These are phyloP conservation scores for Setophaga kirtlandii DNA, from an alignment of 2,113 vertebrate genomes.

Conservation along the genomic window DNA sequence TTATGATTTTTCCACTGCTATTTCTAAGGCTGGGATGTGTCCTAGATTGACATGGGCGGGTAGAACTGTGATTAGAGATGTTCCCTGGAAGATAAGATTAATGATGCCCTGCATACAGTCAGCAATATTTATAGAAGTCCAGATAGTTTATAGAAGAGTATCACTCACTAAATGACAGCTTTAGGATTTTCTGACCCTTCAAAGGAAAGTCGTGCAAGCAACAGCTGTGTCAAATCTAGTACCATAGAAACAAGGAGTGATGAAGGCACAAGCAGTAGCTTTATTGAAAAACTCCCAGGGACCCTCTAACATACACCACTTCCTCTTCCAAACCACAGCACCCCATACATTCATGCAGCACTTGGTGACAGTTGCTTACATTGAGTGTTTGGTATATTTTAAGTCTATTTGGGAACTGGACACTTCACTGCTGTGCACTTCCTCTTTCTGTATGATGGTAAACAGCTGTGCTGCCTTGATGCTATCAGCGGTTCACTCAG, in stretches of 20 bases:
- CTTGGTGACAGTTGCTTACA: neutral
- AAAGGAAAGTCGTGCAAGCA: neutral
- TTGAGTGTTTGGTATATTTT: neutral
- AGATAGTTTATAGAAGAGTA: neutral
- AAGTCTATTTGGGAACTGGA: neutral
- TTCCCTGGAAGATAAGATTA: conserved; percentile 31
- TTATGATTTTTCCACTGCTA: conserved; percentile 9
- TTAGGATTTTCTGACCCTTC: conserved; percentile 7
- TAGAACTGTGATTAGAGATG: conserved; percentile 42
- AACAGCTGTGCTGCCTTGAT: neutral
- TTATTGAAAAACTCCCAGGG: neutral
- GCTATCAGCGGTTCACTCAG: neutral
- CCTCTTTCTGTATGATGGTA: neutral
- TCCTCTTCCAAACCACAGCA: neutral
- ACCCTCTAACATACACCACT: neutral
- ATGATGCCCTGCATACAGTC: conserved; percentile 16
- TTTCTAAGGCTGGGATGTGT: conserved; percentile 32
- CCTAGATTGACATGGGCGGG: conserved; percentile 33
- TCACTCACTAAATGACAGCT: neutral
- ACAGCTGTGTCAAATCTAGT: neutral
- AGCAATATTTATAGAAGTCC: conserved; percentile 54
- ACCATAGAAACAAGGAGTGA: neutral
- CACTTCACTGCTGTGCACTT: neutral
- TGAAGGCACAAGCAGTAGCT: neutral
- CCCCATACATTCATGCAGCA: neutral